These are phyloP conservation scores for Knipowitschia caucasica DNA, from an alignment of 2,797 vertebrate genomes.

Conservation along the genomic window DNA sequence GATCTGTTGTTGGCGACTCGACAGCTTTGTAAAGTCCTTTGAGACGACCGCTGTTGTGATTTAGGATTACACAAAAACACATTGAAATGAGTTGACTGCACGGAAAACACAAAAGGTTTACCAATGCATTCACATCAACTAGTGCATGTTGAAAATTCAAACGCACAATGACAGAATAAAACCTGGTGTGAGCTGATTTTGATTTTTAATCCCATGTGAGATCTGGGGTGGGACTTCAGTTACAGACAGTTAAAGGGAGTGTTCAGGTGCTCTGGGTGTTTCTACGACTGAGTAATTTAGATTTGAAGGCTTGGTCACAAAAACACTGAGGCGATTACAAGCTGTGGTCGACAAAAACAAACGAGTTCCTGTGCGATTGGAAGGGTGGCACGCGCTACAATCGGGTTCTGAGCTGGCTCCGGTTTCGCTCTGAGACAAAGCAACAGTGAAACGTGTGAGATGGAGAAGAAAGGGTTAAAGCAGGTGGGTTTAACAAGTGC, in stretches of 20 bases:
- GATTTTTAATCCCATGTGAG: slow-evolving; percentile 1
- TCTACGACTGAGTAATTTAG: slow-evolving; percentile 69
- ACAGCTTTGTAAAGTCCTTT: too few species aligned
- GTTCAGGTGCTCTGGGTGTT: slow-evolving; percentile 54
- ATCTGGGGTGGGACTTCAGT: slow-evolving; percentile 50
- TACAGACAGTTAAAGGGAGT: slow-evolving; percentile 66
- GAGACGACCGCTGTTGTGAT: too few species aligned
- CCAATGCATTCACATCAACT: too few species aligned
- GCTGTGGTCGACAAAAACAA: slow-evolving; percentile 62
- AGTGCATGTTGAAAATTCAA: too few species aligned
- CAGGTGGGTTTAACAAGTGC: slow-evolving; percentile 55
- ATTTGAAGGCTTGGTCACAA: slow-evolving; percentile 59
- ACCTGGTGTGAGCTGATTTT: not conserved
- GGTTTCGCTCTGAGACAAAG: slow-evolving; percentile 57
- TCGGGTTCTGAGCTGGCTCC: slow-evolving; percentile 68
- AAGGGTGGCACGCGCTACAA: slow-evolving; percentile 42
- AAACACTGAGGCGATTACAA: slow-evolving; percentile 44
- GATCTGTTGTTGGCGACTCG: too few species aligned
- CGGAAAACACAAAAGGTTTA: too few species aligned
- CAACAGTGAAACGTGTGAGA: slow-evolving; percentile 61
- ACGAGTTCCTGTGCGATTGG: slow-evolving; percentile 65
- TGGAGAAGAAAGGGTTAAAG: slow-evolving; percentile 28
- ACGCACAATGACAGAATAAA: too few species aligned
- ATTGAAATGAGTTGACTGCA: too few species aligned
- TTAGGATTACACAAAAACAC: too few species aligned